Evolutionary conservation across 2,888 invertebrate species (phyloP), one percentile per base, ranked within the genome.

Genomic region (Anaspis maculata): DNA sequence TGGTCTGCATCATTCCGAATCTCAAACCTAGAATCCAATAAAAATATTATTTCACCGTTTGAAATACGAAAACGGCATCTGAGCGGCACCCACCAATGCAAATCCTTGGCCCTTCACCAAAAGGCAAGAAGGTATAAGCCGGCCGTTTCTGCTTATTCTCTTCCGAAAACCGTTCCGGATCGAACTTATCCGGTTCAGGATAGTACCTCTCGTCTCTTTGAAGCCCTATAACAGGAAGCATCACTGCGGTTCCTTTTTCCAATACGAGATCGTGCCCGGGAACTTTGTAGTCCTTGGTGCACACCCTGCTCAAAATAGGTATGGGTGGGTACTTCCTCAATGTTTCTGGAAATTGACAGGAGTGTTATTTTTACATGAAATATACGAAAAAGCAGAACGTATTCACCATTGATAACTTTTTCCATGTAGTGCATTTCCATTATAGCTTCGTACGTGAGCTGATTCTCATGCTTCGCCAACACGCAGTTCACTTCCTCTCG

Each of bases 341-440:
- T 2, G 61, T 57, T 48, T 67, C 66, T 58, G 48, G 27, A 44
- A 52, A 32, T n/a, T 34, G 31, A 19, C 5, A 25, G n/a, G 14
- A 4, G 7, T 9, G 11, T 14, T 27, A 27, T 16, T 27, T 33
- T 27, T 14, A 10, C 13, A 10, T 13, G 22, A 19, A 28, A 29
- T n/a, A 29, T 9, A 4, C n/a, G 7, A 28, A 48, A 61, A 62
- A 64, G 30, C 54, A 45, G 2, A 69, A 48, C 1, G 67, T 66
- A 46, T 62, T 61, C 12, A 67, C 65, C 50, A 71, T 45, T 34
- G 69, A 71, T 2, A 56, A n/a, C n/a, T n/a, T n/a, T n/a, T n/a
- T n/a, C n/a, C n/a, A n/a, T n/a, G n/a, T n/a, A n/a, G n/a, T n/a
- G 57, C 66, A 71, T 62, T n/a, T 67, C 64, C 24, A 55, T 54